phyloP scores from a whole-genome alignment of 2,113 vertebrate species.

The Falco punctatus region DNA sequence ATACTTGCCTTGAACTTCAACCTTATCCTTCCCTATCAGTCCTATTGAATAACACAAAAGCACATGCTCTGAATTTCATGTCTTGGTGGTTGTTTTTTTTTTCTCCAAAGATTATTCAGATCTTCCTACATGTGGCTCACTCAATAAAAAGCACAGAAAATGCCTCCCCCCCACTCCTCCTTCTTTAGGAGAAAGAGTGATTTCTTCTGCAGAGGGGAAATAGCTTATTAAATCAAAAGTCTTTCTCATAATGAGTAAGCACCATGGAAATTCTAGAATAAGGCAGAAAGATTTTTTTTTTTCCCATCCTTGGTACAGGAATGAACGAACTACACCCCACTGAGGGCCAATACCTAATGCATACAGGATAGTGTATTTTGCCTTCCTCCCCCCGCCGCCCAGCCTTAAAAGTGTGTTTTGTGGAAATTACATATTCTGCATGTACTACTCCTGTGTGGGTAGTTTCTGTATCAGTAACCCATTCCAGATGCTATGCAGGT shows the following conservation, averaged over 20 bases:
- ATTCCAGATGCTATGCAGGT: not conserved
- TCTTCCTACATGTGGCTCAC: conserved; percentile 34
- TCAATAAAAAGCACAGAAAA: conserved; percentile 35
- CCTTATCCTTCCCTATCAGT: conserved; percentile 65
- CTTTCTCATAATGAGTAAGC: not conserved
- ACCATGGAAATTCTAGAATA: not conserved
- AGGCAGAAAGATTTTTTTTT: not conserved
- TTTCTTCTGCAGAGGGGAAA: conserved; percentile 3
- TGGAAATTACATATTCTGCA: not conserved
- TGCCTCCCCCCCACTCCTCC: not conserved
- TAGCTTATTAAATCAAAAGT: conserved; percentile 31
- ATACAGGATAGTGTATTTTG: not conserved
- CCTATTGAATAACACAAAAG: conserved; percentile 72
- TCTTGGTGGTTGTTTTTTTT: not conserved
- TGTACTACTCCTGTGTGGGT: not conserved
- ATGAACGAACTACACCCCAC: not conserved
- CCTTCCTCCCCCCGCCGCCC: accelerated
- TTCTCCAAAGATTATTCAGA: conserved; percentile 47
- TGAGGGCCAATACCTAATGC: not conserved
- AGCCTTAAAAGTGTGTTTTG: not conserved
- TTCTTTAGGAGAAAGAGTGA: not conserved
- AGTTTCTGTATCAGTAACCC: not conserved
- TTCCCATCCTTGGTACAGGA: not conserved
- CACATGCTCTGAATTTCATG: conserved; percentile 54
- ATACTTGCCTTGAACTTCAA: conserved; percentile 74